phyloP scores from a whole-genome alignment of 2,888 invertebrate genomes.

The Sinopyrophorus schimmeli region DNA sequence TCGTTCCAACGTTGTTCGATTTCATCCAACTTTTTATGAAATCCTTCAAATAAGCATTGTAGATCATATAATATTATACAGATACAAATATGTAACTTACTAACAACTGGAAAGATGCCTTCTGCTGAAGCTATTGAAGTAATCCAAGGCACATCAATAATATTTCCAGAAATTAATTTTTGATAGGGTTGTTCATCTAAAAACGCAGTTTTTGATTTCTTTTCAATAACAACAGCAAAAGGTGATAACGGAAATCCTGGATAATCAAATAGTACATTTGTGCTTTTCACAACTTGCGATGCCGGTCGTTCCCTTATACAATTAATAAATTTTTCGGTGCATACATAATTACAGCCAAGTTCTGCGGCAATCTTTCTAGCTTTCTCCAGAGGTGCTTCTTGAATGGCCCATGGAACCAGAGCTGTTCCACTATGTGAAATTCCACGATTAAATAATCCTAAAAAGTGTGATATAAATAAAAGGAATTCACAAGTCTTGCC shows the following conservation, averaged over 20 bases:
- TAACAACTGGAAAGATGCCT: constrained; percentile 68
- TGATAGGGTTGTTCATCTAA: constrained; percentile 67
- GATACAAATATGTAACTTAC: constrained; percentile 2
- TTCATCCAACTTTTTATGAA: constrained; percentile 42
- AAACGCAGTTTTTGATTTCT: constrained; percentile 62
- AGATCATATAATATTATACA: background rate
- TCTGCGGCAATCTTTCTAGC: constrained; percentile 61
- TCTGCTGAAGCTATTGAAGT: constrained; percentile 70
- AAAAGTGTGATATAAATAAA: too few relatives aligned
- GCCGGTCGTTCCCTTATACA: constrained; percentile 66
- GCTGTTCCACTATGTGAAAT: constrained; percentile 71
- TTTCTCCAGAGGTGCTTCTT: constrained; percentile 60
- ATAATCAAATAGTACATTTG: constrained; percentile 58
- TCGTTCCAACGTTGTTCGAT: constrained; percentile 64
- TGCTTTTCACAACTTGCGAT: constrained; percentile 58
- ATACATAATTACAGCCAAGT: constrained; percentile 64
- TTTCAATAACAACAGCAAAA: constrained; percentile 73
- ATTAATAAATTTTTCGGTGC: constrained; percentile 60
- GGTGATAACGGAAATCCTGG: constrained; percentile 4
- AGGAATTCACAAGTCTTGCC: background rate
- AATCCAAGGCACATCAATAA: constrained; percentile 70
- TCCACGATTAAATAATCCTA: constrained; percentile 59
- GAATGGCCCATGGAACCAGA: constrained; percentile 59
- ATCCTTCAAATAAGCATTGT: constrained; percentile 43
- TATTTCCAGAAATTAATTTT: constrained; percentile 62